phyloP scores from a whole-genome alignment of 2,888 invertebrate species.

The Acanthosepion lycidas region DNA sequence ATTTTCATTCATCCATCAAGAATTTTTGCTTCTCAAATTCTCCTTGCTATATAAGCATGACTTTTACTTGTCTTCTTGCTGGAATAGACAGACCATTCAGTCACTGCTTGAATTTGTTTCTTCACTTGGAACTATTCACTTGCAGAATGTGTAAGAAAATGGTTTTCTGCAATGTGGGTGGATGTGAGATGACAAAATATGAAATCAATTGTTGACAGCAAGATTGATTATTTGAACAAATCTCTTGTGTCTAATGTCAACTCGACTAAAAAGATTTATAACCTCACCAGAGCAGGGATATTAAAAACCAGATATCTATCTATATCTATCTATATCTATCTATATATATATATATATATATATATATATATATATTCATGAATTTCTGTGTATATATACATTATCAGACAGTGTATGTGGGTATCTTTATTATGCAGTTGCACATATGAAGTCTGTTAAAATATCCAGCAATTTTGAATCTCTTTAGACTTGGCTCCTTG shows the following conservation, averaged over 20 bases:
- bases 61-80: background rate
- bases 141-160: background rate
- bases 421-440: too few relatives aligned
- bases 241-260: constrained; percentile 11
- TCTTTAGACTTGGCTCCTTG: too few relatives aligned
- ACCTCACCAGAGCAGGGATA: background rate
- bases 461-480: too few relatives aligned
- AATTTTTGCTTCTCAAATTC: background rate
- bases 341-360: too few relatives aligned
- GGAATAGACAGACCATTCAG: background rate
- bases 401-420: too few relatives aligned
- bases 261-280: background rate
- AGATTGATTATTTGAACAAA: background rate
- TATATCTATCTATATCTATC: too few relatives aligned
- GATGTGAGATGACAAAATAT: background rate
- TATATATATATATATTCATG: background rate
- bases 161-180: background rate
- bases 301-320: background rate
- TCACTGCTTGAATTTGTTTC: background rate
- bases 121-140: background rate
- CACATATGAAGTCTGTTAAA: too few relatives aligned
- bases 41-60: background rate
- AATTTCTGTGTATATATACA: background rate
- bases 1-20: background rate
- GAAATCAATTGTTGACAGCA: background rate